Base-by-base conservation (phyloP, 2,888 invertebrate species). In the Operophtera brumata region DNA sequence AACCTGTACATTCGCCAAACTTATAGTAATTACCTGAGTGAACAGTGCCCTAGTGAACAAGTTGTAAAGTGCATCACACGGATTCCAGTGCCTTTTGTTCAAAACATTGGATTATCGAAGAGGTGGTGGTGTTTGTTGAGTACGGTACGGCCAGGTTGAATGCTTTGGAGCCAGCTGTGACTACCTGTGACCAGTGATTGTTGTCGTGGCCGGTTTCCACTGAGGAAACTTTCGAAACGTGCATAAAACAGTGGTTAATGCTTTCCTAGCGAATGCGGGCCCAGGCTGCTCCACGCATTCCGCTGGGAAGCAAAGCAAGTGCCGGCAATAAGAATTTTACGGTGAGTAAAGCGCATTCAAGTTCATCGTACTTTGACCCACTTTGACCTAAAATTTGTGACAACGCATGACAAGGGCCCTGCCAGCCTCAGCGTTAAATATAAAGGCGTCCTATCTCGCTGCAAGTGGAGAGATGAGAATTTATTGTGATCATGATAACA, bases 361-460 rank as follows among this genome's bases (percentile, higher is more conserved):
- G 88, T 87, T 90, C 88, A 86, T 82, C 83, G 89, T 84, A 86
- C 89, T 84, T 84, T 89, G 87, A 88, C 88, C 87, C 83, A 20
- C 20, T 20, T 20, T 20, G 20, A 20, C 20, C 20, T 20, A 20
- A 86, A 83, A 84, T 86, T 74, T 75, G 72, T 75, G 72, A 75
- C 73, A 66, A 65, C 26, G 26, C 70, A 66, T 70, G 72, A 73
- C 74, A 68, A 71, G 71, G 65, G 55, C 65, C 61, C 62, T 67
- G 62, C 61, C 69, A 65, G 59, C 60, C 20, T 66, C 68, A 69
- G 76, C 79, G 78, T 82, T 82, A 81, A 73, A 77, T 80, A 81
- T 78, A 79, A 77, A 69, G 64, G 66, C 59, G 65, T 61, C 57
- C 60, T 69, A 68, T 65, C 64, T 43, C 64, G 45, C 42, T 62